phyloP scores from a whole-genome alignment of 1,140 invertebrate species.

The Drosophila tani region DNA sequence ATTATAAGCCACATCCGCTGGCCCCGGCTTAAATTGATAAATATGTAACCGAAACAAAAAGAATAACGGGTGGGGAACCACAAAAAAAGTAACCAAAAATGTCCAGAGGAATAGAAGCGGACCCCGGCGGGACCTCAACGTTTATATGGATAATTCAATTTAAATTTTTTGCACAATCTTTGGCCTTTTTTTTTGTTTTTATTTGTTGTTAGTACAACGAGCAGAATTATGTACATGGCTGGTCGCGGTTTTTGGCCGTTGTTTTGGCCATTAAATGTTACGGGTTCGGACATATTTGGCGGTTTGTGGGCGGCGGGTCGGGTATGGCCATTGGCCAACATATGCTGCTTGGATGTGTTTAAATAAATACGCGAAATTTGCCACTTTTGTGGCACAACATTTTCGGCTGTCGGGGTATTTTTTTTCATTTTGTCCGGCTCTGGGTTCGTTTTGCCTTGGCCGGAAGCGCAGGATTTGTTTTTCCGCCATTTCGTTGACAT shows the following conservation, averaged over 20 bases:
- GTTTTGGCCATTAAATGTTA: constrained; percentile 77
- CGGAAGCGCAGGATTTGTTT: constrained; percentile 80
- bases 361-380: constrained; percentile 82
- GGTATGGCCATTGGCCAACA: constrained; percentile 55
- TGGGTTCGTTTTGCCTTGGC: constrained; percentile 53
- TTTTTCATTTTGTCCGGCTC: constrained; percentile 7
- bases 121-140: constrained; percentile 62
- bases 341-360: constrained; percentile 79
- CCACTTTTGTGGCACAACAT: constrained; percentile 70
- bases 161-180: constrained; percentile 71
- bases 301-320: constrained; percentile 18
- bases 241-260: constrained; percentile 58
- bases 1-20: constrained; percentile 81
- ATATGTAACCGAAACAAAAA: constrained; percentile 51
- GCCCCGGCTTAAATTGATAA: constrained; percentile 78
- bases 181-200: constrained; percentile 42
- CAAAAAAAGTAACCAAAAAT: constrained; percentile 10
- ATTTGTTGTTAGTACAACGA: constrained; percentile 49
- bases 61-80: neutral
- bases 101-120: constrained; percentile 22
- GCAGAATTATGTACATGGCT: constrained; percentile 72
- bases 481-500: constrained; percentile 80
- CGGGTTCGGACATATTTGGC: constrained; percentile 60
- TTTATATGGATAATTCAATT: constrained; percentile 83
- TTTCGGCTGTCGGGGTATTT: constrained; percentile 23